These are phyloP conservation scores for Carapus acus DNA, from an alignment of 2,797 vertebrate genomes.

Conservation along the genomic window DNA sequence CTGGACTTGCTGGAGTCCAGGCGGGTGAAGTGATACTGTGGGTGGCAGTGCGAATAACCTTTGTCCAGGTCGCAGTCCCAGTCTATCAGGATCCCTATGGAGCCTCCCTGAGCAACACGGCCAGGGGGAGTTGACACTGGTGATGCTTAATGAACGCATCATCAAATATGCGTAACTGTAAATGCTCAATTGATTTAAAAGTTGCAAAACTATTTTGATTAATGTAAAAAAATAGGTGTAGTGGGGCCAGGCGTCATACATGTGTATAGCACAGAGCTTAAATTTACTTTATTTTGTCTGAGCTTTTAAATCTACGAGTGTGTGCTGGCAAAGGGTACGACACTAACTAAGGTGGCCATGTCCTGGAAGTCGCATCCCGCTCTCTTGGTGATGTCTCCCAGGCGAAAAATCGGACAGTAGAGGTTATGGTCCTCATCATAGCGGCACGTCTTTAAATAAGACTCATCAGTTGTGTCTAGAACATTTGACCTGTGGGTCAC, in stretches of 20 bases:
- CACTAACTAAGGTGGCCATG: slow-evolving; percentile 72
- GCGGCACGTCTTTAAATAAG: slow-evolving; percentile 78
- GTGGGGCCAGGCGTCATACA: too few relatives aligned
- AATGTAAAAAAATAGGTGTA: too few relatives aligned
- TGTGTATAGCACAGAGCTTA: too few relatives aligned
- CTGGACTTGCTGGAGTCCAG: slow-evolving; percentile 71
- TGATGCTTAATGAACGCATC: too few relatives aligned
- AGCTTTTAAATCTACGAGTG: too few relatives aligned
- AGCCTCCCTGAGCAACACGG: slow-evolving; percentile 76
- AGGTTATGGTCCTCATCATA: slow-evolving; percentile 66
- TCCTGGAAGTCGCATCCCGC: slow-evolving; percentile 78
- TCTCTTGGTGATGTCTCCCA: slow-evolving; percentile 77
- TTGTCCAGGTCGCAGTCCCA: slow-evolving; percentile 92
- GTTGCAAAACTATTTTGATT: too few relatives aligned
- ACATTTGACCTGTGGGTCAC: slow-evolving; percentile 77
- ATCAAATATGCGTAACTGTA: too few relatives aligned
- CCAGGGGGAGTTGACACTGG: too few relatives aligned
- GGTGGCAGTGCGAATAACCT: slow-evolving; percentile 76
- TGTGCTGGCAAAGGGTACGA: background rate
- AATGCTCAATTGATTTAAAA: too few relatives aligned
- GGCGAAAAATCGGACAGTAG: slow-evolving; percentile 87
- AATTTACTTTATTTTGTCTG: too few relatives aligned
- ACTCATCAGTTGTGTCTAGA: slow-evolving; percentile 61
- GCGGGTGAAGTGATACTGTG: slow-evolving; percentile 80
- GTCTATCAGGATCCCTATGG: slow-evolving; percentile 82